A percentile compares a stretch with the other conserved stretches of the same genome.
phyloP scores from a whole-genome alignment of 2,113 vertebrate species.

The Synchiropus splendidus region DNA sequence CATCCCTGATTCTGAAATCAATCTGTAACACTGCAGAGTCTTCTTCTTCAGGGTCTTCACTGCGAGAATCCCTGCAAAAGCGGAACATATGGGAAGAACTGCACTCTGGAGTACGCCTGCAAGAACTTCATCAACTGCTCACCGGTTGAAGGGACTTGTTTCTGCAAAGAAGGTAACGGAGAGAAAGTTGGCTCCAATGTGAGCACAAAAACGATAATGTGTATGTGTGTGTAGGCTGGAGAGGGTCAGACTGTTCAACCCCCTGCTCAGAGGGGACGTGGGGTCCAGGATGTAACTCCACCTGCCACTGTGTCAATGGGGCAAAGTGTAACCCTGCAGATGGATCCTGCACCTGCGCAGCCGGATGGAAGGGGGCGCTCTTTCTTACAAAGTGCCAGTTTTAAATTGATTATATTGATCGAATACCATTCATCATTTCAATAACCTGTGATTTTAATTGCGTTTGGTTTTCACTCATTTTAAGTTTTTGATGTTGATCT shows the following conservation, averaged over 20 bases:
- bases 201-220: background rate
- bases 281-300: constrained; percentile 81
- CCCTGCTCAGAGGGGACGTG: constrained; percentile 74
- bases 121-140: constrained; percentile 75
- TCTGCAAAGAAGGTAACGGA: constrained; percentile 94
- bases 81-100: constrained; percentile 70
- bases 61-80: constrained; percentile 75
- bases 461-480: no score
- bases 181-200: background rate
- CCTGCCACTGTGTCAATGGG: constrained; percentile 75
- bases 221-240: constrained; percentile 73
- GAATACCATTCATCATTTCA: no score
- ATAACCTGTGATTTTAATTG: no score
- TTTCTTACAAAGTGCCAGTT: no score
- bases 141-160: constrained; percentile 73
- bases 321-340: constrained; percentile 72
- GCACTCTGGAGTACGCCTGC: constrained; percentile 73
- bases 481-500: no score
- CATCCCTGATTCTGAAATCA: no score
- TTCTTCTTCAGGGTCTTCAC: constrained; percentile 67
- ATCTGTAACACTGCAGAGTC: no score
- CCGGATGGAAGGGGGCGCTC: constrained; percentile 75
- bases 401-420: no score
- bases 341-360: constrained; percentile 72
- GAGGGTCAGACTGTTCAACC: constrained; percentile 69